Evolutionary conservation across 2,888 invertebrate species (phyloP).

Genomic region (Cheilosia grossa): DNA sequence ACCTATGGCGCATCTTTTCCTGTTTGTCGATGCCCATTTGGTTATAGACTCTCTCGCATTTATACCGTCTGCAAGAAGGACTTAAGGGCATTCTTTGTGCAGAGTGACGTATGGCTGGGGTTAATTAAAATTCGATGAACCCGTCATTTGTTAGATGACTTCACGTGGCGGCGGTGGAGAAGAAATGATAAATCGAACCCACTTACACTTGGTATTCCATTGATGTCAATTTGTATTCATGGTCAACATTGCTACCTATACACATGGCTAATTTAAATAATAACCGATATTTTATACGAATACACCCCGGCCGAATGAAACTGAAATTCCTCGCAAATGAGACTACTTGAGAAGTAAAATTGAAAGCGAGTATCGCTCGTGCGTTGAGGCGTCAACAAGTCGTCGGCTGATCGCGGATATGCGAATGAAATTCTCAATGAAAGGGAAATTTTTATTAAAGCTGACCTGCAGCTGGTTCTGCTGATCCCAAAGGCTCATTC

Average conservation of each 20-base stretch:
- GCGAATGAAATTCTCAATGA: slow-evolving; percentile 22
- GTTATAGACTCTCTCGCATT: slow-evolving; percentile 1
- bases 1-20: slow-evolving; percentile 26
- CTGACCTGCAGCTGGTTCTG: too few species aligned
- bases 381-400: slow-evolving; percentile 8
- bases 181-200: slow-evolving; percentile 5
- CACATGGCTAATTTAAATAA: slow-evolving; percentile 50
- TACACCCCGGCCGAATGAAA: background rate
- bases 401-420: background rate
- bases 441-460: slow-evolving; percentile 30
- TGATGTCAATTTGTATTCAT: slow-evolving; percentile 23
- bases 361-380: slow-evolving; percentile 9
- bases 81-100: slow-evolving; percentile 1
- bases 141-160: slow-evolving; percentile 46
- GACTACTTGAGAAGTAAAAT: background rate
- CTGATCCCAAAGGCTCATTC: slow-evolving; percentile 3
- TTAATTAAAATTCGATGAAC: slow-evolving; percentile 71
- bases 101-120: slow-evolving; percentile 54
- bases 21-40: slow-evolving; percentile 43
- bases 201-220: slow-evolving; percentile 41
- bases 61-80: slow-evolving; percentile 12
- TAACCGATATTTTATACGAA: slow-evolving; percentile 47
- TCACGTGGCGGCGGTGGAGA: background rate
- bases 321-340: slow-evolving; percentile 17
- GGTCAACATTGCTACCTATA: slow-evolving; percentile 2